Conservation (phyloP, 2,888 invertebrate species). For the Dicyrtomina minuta region DNA sequence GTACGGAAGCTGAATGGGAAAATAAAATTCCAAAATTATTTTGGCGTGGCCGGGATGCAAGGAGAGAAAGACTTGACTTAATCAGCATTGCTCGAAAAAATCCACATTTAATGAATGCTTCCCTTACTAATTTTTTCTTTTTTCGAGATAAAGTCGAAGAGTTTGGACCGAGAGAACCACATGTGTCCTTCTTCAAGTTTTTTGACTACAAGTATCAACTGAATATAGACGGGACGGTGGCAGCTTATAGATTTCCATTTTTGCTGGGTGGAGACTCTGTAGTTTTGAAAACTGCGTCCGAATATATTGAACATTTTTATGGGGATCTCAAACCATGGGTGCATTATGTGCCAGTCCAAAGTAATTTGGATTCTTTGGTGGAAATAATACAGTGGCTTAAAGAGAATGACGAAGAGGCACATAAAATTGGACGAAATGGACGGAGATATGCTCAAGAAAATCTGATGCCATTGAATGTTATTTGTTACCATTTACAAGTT, state of each 20-base stretch:
- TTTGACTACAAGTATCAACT: slow-evolving; percentile 95
- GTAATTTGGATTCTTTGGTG: slow-evolving; percentile 77
- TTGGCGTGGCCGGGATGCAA: slow-evolving; percentile 91
- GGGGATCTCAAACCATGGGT: slow-evolving; percentile 69
- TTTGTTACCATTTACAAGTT: slow-evolving; percentile 81
- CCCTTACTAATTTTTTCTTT: slow-evolving; percentile 95
- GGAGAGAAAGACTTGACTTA: slow-evolving; percentile 78
- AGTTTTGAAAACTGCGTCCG: slow-evolving; percentile 87
- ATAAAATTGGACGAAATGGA: slow-evolving; percentile 67
- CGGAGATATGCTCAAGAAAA: slow-evolving; percentile 72
- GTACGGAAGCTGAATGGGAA: slow-evolving; percentile 70
- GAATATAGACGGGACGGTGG: slow-evolving; percentile 93
- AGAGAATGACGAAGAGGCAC: slow-evolving; percentile 68
- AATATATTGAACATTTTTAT: slow-evolving; percentile 95
- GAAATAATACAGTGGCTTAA: slow-evolving; percentile 77
- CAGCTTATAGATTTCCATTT: slow-evolving; percentile 91
- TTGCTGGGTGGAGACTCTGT: slow-evolving; percentile 83
- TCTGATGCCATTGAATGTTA: slow-evolving; percentile 78
- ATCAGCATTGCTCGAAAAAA: slow-evolving; percentile 73
- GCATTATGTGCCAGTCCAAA: slow-evolving; percentile 81
- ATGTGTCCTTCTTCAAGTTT: slow-evolving; percentile 88
- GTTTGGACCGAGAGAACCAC: slow-evolving; percentile 82
- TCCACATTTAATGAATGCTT: slow-evolving; percentile 83
- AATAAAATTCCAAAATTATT: slow-evolving; percentile 74
- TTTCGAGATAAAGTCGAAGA: slow-evolving; percentile 77